Conservation (phyloP, 2,113 vertebrate species). For the Oreochromis aureus region DNA sequence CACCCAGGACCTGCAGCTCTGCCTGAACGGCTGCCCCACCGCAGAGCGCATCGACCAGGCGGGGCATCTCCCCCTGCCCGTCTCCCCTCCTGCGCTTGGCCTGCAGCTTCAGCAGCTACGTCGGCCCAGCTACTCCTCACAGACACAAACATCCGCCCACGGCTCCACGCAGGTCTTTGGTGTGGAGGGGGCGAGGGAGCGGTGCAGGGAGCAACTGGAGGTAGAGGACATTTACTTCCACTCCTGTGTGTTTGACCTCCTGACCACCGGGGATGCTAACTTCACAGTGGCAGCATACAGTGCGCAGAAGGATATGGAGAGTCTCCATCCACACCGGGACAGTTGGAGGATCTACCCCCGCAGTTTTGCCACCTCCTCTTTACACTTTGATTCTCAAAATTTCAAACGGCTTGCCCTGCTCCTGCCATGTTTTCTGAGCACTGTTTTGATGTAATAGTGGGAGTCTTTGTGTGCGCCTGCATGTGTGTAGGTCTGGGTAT, state of each 20-base stretch:
- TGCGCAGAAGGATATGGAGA: conserved; percentile 88
- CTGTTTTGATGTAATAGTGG: conserved; percentile 1
- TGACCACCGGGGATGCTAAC: conserved; percentile 93
- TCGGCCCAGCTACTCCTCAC: conserved; percentile 27
- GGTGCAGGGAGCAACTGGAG: conserved; percentile 85
- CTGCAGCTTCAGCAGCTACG: conserved; percentile 63
- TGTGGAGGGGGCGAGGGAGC: conserved; percentile 78
- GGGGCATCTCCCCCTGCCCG: conserved; percentile 71
- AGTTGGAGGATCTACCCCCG: conserved; percentile 88
- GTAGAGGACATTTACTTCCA: conserved; percentile 93
- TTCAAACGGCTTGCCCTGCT: conserved; percentile 26
- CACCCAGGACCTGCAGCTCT: conserved; percentile 93
- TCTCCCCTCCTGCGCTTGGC: conserved; percentile 56
- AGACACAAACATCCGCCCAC: conserved; percentile 30
- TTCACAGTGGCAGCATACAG: conserved; percentile 89
- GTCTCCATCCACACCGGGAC: conserved; percentile 83
- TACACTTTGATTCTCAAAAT: conserved; percentile 55
- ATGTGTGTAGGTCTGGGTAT: not conserved
- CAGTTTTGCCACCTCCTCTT: conserved; percentile 9
- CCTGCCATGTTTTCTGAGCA: conserved; percentile 34
- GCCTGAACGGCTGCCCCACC: conserved; percentile 87
- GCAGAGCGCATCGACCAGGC: conserved; percentile 84
- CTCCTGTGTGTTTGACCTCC: conserved; percentile 93
- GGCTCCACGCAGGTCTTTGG: conserved; percentile 56
- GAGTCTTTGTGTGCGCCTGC: not conserved